A percentile compares a stretch with the other conserved stretches of the same genome.
Evolutionary conservation across 2,888 invertebrate genomes (phyloP).

Genomic region (Tribolium freemani): DNA sequence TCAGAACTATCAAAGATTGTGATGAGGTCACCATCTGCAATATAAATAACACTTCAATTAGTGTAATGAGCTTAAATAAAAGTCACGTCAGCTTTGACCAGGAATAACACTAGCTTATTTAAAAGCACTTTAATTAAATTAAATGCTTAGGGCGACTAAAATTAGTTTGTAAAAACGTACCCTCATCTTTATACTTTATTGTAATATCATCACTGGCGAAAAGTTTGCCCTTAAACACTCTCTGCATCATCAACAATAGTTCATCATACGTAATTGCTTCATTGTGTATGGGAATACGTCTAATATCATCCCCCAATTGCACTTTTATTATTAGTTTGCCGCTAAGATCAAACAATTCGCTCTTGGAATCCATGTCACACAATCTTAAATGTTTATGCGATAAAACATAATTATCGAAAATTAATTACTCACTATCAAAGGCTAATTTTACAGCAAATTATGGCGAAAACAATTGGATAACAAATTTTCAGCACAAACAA

Average conservation of each 20-base stretch:
- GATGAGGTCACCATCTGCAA: constrained; percentile 78
- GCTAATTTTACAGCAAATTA: background rate
- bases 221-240: constrained; percentile 77
- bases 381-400: background rate
- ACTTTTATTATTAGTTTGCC: constrained; percentile 72
- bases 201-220: constrained; percentile 76
- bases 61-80: constrained; percentile 21
- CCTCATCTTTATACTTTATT: constrained; percentile 81
- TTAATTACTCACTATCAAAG: background rate
- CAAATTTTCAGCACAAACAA: background rate
- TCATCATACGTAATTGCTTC: constrained; percentile 81
- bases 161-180: constrained; percentile 61
- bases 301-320: constrained; percentile 77
- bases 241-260: constrained; percentile 80
- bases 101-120: background rate
- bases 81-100: background rate
- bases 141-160: constrained; percentile 23
- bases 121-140: background rate
- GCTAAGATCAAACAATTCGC: constrained; percentile 67
- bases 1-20: constrained; percentile 81
- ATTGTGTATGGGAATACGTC: constrained; percentile 79
- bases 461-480: background rate
- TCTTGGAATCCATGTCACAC: constrained; percentile 60
- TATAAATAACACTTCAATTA: constrained; percentile 19
- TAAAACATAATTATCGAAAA: background rate